Evolutionary conservation across 1,140 invertebrate genomes (phyloP), one percentile per base, ranked within the genome.

Genomic region (Cephus cinctus): DNA sequence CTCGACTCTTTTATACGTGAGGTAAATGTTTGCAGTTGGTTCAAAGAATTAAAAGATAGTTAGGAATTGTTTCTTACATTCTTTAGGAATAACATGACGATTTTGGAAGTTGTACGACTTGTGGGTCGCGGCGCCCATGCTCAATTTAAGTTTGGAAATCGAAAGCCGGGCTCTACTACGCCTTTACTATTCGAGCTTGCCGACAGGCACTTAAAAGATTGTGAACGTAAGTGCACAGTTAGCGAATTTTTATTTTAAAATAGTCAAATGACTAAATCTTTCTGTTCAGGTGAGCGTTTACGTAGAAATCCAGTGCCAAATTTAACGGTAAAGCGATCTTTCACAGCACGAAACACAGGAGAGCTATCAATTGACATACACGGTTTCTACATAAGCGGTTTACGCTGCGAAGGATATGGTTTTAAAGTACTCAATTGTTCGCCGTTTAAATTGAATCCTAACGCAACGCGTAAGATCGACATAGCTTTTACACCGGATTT

Each of bases 401-500:
- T 84, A 19, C 68, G 77, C 0, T 96, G 94, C 65, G 87, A 90
- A 73, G 92, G 91, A 3, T 92, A 89, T 68, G 94, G 94, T 6
- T 97, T 94, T 65, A 83, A 82, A 65, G 83, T 95, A 14, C 73
- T 93, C 15, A 88, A 95, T 59, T 97, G 95, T 73, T 78, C 81
- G 18, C 83, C 88, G 6, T 94, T 96, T 67, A 77, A 83, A 30
- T 77, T 98, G 25, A 73, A 76, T 43, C 90, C 94, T 11, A 96
- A 96, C 73, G 83, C 82, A 6, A 89, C 86, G n/a, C 82, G 81
- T 57, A 88, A 88, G 67, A 85, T 98, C 20, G 91, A 96, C 61
- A 90, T 98, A 56, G 87, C 89, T 43, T 97, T 95, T 71, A 91
- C 90, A 1, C 89, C 95, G 5, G 96, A 98, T 78, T 96, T 95